Base-by-base conservation (phyloP, 2,888 invertebrate genomes). In the Leucozona laternaria region DNA sequence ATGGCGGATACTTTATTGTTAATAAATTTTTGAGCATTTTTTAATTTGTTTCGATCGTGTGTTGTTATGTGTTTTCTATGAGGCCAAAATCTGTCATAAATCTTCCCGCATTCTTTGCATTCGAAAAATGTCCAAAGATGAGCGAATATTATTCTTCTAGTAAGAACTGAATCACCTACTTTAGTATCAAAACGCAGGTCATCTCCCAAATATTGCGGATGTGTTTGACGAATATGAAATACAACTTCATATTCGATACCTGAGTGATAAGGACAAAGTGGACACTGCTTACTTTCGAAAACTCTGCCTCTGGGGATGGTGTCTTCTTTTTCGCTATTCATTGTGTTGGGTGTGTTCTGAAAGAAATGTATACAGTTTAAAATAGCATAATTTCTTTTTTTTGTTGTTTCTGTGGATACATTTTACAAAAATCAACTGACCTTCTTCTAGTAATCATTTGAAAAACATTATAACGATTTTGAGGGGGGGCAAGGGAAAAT, bases 231-330 rank as follows among this genome's bases (percentile, higher is more conserved):
- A 60, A 86, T 86, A 25, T 86, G 86, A 31, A 43, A 60, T 1
- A 86, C 86, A 10, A 86, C 78, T 22, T 86, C 86, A 20, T 28
- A 76, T n/a, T 86, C 86, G 10, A 86, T 13, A n/a, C 86, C 86
- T 10, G 86, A 86, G 13, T 78, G 62, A 17, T 86, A 86, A 10
- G 86, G 79, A 22, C 86, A 86, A 0, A 86, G 13, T 8, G 86
- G 86, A 22, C 86, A 86, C 17, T 70, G 57, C 71, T 82, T 86
- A 17, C 86, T 78, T n/a, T 86, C 86, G 34, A 82, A 78, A 22
- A 86, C 11, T 60, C 58, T 82, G 5, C 58, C 71, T 64, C 79
- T 82, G 13, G 64, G 68, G 15, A 62, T 78, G 8, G 8, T 60
- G 13, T 71, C 66, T 43, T 76, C 80, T 34, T 76, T 53, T 20